These are phyloP conservation scores for Pithys albifrons DNA, from an alignment of 2,113 vertebrate species.

Conservation along the genomic window DNA sequence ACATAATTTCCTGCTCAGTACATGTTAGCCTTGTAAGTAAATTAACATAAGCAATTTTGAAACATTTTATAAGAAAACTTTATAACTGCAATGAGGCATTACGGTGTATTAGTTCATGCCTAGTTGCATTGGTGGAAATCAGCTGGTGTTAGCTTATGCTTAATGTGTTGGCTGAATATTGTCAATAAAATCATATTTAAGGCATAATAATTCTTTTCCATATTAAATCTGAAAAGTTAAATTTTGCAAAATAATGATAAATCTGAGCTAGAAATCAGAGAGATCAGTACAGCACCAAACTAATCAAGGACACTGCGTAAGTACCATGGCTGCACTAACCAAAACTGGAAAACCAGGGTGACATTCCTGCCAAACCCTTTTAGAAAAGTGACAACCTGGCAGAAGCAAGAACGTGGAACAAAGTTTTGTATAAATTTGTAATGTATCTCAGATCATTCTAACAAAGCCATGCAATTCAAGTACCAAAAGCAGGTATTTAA, in stretches of 20 bases:
- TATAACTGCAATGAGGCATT: constrained; percentile 55
- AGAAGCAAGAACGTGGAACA: neutral
- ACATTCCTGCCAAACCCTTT: neutral
- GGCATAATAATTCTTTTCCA: neutral
- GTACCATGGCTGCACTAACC: neutral
- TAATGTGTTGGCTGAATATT: neutral
- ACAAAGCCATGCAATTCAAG: neutral
- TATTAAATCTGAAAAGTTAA: neutral
- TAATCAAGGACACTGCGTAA: neutral
- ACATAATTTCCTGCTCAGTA: constrained; percentile 74
- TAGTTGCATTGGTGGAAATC: constrained; percentile 66
- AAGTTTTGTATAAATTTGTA: neutral
- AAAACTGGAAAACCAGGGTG: neutral
- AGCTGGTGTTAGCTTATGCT: constrained; percentile 18
- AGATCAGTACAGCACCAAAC: neutral
- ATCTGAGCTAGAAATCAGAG: neutral
- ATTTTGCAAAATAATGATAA: neutral
- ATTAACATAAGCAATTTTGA: constrained; percentile 71
- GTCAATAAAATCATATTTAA: neutral
- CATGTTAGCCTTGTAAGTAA: constrained; percentile 64
- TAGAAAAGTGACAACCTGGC: neutral
- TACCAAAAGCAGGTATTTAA: neutral
- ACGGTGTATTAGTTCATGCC: constrained; percentile 49
- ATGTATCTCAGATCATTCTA: neutral
- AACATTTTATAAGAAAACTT: constrained; percentile 73